Evolutionary conservation across 2,113 vertebrate species (phyloP), one percentile per base, ranked within the genome.

Genomic region (Epinephelus moara): DNA sequence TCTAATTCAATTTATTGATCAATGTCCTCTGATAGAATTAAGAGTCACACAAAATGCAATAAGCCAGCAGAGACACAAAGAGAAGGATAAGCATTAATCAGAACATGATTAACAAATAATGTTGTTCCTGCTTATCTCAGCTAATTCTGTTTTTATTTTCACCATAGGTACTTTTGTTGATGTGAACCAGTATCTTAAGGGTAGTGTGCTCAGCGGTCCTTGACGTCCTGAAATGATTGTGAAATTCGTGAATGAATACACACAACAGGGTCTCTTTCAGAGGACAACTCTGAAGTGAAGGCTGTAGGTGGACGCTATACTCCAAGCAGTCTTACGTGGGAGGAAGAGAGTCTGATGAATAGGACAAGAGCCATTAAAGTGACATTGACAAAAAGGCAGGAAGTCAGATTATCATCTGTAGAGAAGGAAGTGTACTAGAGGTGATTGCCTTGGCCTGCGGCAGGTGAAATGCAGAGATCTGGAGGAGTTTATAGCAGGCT

Each of bases 321-420:
- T 81, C 70, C 57, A 59, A 78, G 63, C 68, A 82, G 53, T 66
- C 47, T 33, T 68, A n/a, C 1, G 18, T 42, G 66, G 63, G 47
- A 81, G 70, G 75, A 82, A 33, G 62, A 37, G 25, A 21, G 56
- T 27, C 53, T 88, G 85, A 91, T 79, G 62, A 91, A 92, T 88
- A 86, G 82, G 82, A 63, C 1, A 12, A 45, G 84, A 67, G 79
- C 80, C 83, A 85, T 88, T 85, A 78, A 56, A 81, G 79, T 88
- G 91, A 91, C 87, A 88, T 56, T 93, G 93, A 93, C 78, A 87
- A 84, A 94, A 89, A 85, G 87, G 74, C 66, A 83, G 88, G 84
- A 90, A 85, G 89, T 87, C 62, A 75, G 75, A 86, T 90, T 74
- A 86, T 89, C 90, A 84, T 84, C 83, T 78, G 64, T 81, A 68